Base-by-base conservation (phyloP, 2,888 invertebrate species). In the Coenonympha glycerion region DNA sequence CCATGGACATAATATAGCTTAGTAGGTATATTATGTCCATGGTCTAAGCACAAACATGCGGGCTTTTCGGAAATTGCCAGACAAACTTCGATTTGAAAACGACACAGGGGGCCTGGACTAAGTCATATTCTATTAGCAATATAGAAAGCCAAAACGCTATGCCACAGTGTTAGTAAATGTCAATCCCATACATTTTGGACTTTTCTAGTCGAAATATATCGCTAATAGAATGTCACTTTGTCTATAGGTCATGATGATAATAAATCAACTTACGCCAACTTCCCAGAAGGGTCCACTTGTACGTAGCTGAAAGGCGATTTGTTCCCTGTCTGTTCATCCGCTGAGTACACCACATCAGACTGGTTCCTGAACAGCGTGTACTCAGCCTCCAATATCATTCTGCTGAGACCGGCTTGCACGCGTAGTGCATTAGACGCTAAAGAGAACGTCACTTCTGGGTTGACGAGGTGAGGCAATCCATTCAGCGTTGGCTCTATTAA, bases 241-340 rank as follows among this genome's bases (percentile, higher is more conserved):
- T n/a, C 3, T 3, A 9, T 0, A 11, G 9, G 15, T 26, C 18
- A 18, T 8, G n/a, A 22, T 24, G 19, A n/a, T n/a, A 5, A 13
- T 8, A 16, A 33, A 31, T 31, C 9, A 15, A 71, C 85, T 76
- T 64, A 85, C 84, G 73, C 67, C 8, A 76, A 31, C 21, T 66
- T 52, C 1, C 81, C 85, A 0, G 1, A 11, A 19, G 52, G 58
- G 8, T 61, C 58, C 3, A 81, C 79, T 58, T 74, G 69, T 26
- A 73, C 64, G 24, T 69, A 72, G 13, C 64, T 62, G 57, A 84
- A 84, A 1, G 83, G 84, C 0, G 83, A 81, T 11, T 59, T 53
- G 3, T 45, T 50, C 0, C 63, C 26, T 24, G 73, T 44, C 44
- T 69, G 65, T 0, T 62, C 40, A 0, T 47, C 40, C 0, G 53